A percentile compares a stretch with the other conserved stretches of the same genome.
Conservation (phyloP, 2,888 invertebrate species). For the Torymus tubicola region DNA sequence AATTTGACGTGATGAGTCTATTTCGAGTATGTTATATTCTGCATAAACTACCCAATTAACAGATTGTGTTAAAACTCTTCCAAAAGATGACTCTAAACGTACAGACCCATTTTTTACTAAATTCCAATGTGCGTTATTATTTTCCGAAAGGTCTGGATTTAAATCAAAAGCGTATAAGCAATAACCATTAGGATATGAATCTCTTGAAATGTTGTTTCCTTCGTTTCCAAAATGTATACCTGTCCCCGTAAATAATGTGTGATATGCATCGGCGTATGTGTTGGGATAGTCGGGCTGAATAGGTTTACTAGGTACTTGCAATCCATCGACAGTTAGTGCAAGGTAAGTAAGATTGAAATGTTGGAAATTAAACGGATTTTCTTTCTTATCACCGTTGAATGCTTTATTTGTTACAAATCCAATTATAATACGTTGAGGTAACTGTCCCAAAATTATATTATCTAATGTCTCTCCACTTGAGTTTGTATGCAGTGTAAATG, state of each 20-base stretch:
- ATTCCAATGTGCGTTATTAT: slow-evolving; percentile 57
- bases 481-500: not conserved
- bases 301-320: not conserved
- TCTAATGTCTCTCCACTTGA: not conserved
- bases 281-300: not conserved
- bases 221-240: slow-evolving; percentile 60
- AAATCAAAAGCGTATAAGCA: slow-evolving; percentile 64
- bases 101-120: slow-evolving; percentile 31
- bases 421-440: not conserved
- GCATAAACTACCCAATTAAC: not conserved
- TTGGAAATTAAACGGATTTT: not conserved
- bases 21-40: not conserved
- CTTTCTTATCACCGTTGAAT: not conserved
- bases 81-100: not conserved
- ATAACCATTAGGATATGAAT: slow-evolving; percentile 58
- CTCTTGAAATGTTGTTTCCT: slow-evolving; percentile 57
- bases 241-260: slow-evolving; percentile 43
- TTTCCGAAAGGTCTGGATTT: slow-evolving; percentile 63
- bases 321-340: not conserved
- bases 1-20: slow-evolving; percentile 6
- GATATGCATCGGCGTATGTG: not conserved
- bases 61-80: not conserved
- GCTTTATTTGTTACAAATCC: not conserved
- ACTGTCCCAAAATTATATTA: not conserved
- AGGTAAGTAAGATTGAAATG: slow-evolving; percentile 1